Base-by-base conservation (phyloP, 2,797 vertebrate genomes). In the Buphagus erythrorhynchus region DNA sequence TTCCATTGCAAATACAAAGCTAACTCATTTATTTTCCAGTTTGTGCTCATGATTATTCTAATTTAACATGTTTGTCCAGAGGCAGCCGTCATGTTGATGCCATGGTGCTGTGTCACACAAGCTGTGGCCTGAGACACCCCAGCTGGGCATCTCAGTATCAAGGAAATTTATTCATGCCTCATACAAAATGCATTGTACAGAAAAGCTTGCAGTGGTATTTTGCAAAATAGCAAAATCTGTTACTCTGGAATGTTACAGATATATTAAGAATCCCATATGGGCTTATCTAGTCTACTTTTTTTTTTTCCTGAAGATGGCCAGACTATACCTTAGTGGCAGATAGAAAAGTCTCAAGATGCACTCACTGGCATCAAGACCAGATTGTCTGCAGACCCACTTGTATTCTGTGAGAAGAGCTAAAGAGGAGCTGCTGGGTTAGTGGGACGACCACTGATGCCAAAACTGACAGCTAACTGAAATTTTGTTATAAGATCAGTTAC, bases 1-100 rank as follows among this genome's bases (percentile, higher is more conserved):
- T 96, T 96, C 89, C 92, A 88, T 95, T 96, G 89, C 92, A 96
- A 95, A 96, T 94, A 77, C 58, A 75, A 80, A 84, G 58, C 82
- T 69, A 87, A 78, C 76, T 90, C 82, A 69, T 94, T 96, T 93
- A 93, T 91, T 94, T 95, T 91, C 79, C 51, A 75, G 72, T 89
- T 92, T 87, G 75, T 2, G 6, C 84, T 93, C 72, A 58, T 95
- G 75, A 96, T 95, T 95, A 92, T 92, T 95, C 88, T 93, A 93
- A 93, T 96, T 92, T 80, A 85, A 72, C 65, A 10, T 72, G 58
- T 91, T 94, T 90, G 75, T 95, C 88, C 6, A 0, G 75, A 90
- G 91, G 75, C 92, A 81, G 86, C 75, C 11, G 2, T 94, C 95
- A 78, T 17, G 43, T 68, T 88, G 87, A 91, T 95, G 91, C 61